Conservation (phyloP, 1,140 invertebrate species). For the Notospermus geniculatus region DNA sequence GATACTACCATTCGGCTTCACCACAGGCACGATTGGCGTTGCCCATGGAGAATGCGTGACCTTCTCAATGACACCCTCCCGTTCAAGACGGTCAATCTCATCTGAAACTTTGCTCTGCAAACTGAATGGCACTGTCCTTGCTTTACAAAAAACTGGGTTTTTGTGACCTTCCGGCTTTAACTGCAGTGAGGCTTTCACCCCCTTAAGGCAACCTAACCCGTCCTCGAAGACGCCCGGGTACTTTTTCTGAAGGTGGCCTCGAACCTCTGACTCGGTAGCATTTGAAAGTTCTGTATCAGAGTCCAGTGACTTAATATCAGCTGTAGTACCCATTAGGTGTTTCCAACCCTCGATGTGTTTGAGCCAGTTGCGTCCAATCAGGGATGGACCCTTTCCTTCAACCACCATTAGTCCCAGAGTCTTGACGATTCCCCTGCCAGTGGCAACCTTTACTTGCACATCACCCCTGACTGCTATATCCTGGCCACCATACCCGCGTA, state of each 20-base stretch:
- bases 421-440: background rate
- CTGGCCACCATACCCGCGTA: no score
- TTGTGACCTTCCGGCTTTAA: background rate
- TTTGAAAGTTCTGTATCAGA: background rate
- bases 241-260: background rate
- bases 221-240: background rate
- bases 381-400: constrained; percentile 8
- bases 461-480: background rate
- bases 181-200: background rate
- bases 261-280: background rate
- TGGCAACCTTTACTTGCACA: background rate
- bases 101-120: constrained; percentile 46
- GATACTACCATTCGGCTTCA: constrained; percentile 55
- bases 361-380: constrained; percentile 23
- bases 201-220: background rate
- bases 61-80: constrained; percentile 44
- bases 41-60: constrained; percentile 57
- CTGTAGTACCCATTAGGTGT: background rate
- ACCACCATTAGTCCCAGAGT: background rate
- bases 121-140: constrained; percentile 49
- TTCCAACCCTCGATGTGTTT: constrained; percentile 3
- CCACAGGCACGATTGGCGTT: constrained; percentile 57
- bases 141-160: background rate
- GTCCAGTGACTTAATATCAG: background rate
- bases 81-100: constrained; percentile 46